Evolutionary conservation across 2,113 vertebrate genomes (phyloP).

Genomic region (Speoplatyrhinus poulsoni): DNA sequence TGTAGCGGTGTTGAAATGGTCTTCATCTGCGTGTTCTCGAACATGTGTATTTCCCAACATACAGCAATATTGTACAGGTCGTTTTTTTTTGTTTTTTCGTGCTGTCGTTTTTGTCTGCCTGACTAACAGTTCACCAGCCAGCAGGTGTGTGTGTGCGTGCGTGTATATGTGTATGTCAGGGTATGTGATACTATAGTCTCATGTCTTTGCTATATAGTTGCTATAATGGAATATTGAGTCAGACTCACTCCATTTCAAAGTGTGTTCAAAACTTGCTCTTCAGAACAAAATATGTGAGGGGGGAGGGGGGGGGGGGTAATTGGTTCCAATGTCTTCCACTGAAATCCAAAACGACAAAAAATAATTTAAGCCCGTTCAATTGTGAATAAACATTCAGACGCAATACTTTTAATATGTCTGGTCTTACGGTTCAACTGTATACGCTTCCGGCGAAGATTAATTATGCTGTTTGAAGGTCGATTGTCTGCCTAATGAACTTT

Average conservation of each 20-base stretch:
- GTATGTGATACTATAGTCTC: conserved; percentile 15
- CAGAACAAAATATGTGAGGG: conserved; percentile 11
- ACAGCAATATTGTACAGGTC: conserved; percentile 81
- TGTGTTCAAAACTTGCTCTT: conserved; percentile 14
- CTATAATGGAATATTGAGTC: conserved; percentile 62
- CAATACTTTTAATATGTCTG: conserved; percentile 62
- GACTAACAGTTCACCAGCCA: conserved; percentile 78
- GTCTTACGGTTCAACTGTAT: conserved; percentile 57
- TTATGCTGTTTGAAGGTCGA: conserved; percentile 65
- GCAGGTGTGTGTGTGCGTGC: conserved; percentile 31
- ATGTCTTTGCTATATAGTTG: conserved; percentile 13
- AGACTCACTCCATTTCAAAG: conserved; percentile 66
- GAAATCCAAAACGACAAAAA: conserved; percentile 42
- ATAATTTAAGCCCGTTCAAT: conserved; percentile 3
- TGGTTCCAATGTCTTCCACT: conserved; percentile 61
- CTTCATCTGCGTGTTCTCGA: conserved; percentile 66
- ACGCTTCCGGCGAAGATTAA: conserved; percentile 42
- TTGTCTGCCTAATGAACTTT: conserved; percentile 65
- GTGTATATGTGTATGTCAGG: conserved; percentile 1
- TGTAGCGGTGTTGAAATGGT: too few species aligned
- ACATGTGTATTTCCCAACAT: conserved; percentile 63
- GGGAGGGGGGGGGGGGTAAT: background rate
- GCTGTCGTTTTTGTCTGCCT: conserved; percentile 57
- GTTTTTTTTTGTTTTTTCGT: conserved; percentile 54
- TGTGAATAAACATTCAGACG: conserved; percentile 58